Conservation (phyloP, 2,113 vertebrate genomes). For the Chaetodon auriga region DNA sequence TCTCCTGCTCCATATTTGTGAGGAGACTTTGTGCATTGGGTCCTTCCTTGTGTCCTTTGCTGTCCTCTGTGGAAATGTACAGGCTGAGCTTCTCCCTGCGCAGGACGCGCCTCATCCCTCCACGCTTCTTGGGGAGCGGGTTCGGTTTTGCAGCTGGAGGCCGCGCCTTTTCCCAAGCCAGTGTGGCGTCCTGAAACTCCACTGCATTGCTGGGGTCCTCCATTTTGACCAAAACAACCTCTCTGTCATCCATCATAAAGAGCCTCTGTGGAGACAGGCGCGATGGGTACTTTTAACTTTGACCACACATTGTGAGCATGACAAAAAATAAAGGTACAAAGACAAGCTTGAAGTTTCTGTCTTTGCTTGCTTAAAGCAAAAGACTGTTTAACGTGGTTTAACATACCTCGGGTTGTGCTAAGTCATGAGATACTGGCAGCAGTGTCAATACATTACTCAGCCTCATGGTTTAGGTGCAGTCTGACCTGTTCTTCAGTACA, state of each 20-base stretch:
- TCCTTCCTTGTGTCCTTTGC: conserved; percentile 70
- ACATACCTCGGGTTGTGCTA: neutral
- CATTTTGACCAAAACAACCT: conserved; percentile 74
- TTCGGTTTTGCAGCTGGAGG: conserved; percentile 40
- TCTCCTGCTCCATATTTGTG: conserved; percentile 86
- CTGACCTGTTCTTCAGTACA: neutral
- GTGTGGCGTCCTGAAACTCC: conserved; percentile 84
- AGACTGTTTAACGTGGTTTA: neutral
- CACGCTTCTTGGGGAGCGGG: conserved; percentile 44
- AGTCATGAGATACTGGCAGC: neutral
- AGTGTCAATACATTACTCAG: neutral
- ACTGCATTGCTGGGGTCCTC: conserved; percentile 78
- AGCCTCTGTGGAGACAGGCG: conserved; percentile 79
- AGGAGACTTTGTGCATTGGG: conserved; percentile 82
- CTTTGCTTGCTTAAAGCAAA: neutral
- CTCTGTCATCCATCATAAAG: conserved; percentile 85
- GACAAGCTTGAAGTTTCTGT: neutral
- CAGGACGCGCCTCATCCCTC: conserved; percentile 78
- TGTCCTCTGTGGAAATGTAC: conserved; percentile 77
- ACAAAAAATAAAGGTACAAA: neutral
- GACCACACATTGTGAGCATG: neutral
- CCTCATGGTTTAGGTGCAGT: conserved; percentile 12
- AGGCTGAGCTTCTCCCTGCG: conserved; percentile 83
- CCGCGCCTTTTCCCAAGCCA: conserved; percentile 84
- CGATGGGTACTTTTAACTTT: neutral